Evolutionary conservation across 2,113 vertebrate species (phyloP).

Genomic region (Zapus hudsonius): DNA sequence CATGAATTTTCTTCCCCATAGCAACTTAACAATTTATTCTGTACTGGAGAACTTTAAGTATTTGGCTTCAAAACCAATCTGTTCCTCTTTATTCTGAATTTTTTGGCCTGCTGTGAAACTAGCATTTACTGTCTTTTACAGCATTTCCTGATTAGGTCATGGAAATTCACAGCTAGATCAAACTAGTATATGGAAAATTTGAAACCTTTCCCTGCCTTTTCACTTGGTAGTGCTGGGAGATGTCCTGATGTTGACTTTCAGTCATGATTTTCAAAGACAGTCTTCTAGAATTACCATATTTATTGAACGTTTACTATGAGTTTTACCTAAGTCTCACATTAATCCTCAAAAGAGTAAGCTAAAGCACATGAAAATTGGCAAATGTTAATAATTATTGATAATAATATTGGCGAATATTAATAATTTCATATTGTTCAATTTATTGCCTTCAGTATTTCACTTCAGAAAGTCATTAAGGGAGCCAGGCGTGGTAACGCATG

Average conservation of each 20-base stretch:
- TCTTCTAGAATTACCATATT: slow-evolving; percentile 4
- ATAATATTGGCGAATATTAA: not conserved
- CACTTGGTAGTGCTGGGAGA: not conserved
- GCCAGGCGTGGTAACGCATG: too few relatives aligned
- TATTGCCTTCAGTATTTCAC: slow-evolving; percentile 5
- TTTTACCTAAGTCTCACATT: not conserved
- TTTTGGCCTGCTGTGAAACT: slow-evolving; percentile 72
- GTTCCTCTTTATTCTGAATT: slow-evolving; percentile 74
- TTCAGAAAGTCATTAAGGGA: slow-evolving; percentile 21
- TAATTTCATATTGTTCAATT: slow-evolving; percentile 29
- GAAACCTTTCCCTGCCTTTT: slow-evolving; percentile 58
- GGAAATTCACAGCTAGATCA: slow-evolving; percentile 80
- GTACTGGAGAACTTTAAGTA: slow-evolving; percentile 72
- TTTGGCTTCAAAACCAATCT: slow-evolving; percentile 73
- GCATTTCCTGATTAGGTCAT: slow-evolving; percentile 73
- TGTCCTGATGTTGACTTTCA: slow-evolving; percentile 49
- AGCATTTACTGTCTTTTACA: slow-evolving; percentile 71
- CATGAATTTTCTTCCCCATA: slow-evolving; percentile 71
- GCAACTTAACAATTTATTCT: slow-evolving; percentile 73
- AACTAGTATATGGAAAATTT: slow-evolving; percentile 73
- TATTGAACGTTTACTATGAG: slow-evolving; percentile 3
- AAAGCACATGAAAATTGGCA: slow-evolving; percentile 30
- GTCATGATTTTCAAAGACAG: slow-evolving; percentile 25
- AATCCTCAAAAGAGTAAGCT: not conserved
- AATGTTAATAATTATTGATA: not conserved